Evolutionary conservation across 2,888 invertebrate species (phyloP).

Genomic region (Timandra comae): DNA sequence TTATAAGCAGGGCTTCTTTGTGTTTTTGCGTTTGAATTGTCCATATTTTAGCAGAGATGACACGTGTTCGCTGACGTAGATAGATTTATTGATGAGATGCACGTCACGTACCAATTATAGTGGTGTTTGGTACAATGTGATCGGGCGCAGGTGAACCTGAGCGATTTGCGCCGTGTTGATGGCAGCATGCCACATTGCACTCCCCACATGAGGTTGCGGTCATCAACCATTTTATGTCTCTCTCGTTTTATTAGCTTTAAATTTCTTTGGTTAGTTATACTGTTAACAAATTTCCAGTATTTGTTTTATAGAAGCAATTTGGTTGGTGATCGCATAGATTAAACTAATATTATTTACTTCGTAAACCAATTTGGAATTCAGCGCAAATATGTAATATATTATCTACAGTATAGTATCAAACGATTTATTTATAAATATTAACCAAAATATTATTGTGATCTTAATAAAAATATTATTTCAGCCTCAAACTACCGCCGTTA

Average conservation of each 20-base stretch:
- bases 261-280: slow-evolving; percentile 6
- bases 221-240: slow-evolving; percentile 20
- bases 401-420: no score
- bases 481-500: no score
- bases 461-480: background rate
- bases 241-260: no score
- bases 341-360: no score
- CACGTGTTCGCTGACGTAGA: slow-evolving; percentile 52
- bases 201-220: slow-evolving; percentile 36
- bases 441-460: no score
- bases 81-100: slow-evolving; percentile 39
- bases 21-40: slow-evolving; percentile 28
- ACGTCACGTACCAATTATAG: slow-evolving; percentile 58
- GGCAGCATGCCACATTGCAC: slow-evolving; percentile 36
- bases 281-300: no score
- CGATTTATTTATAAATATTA: no score
- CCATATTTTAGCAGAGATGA: slow-evolving; percentile 44
- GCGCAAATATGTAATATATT: no score
- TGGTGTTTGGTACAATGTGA: slow-evolving; percentile 24
- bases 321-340: no score
- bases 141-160: slow-evolving; percentile 52
- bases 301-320: no score
- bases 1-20: no score
- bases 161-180: slow-evolving; percentile 30
- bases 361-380: no score